Evolutionary conservation across 2,113 vertebrate genomes (phyloP).

Genomic region (Caranx ignobilis): DNA sequence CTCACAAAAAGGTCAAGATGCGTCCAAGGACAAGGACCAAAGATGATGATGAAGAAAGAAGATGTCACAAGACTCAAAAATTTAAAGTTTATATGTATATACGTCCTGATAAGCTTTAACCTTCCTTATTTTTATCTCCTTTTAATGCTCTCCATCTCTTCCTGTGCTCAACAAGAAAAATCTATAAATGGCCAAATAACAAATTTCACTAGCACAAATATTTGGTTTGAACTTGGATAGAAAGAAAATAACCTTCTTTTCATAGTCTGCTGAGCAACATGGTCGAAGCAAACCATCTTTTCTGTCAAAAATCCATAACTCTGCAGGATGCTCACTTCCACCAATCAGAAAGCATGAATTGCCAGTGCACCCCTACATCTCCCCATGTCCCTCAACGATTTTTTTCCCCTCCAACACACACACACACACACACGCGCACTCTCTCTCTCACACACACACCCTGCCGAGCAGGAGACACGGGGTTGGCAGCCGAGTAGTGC

Average conservation of each 20-base stretch:
- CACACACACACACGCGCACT: constrained; percentile 23
- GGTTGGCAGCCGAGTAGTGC: constrained; percentile 63
- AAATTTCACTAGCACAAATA: constrained; percentile 39
- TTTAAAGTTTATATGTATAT: no score
- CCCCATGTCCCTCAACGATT: constrained; percentile 67
- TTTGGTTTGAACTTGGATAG: constrained; percentile 49
- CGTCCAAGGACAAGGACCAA: background rate
- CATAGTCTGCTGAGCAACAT: constrained; percentile 65
- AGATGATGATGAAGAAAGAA: no score
- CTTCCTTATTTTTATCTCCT: background rate
- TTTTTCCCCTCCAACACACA: constrained; percentile 17
- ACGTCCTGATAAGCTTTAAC: background rate
- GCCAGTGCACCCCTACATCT: constrained; percentile 41
- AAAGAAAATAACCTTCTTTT: constrained; percentile 62
- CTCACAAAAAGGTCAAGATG: background rate
- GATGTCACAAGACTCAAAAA: background rate
- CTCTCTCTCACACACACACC: constrained; percentile 35
- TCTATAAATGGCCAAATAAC: constrained; percentile 42
- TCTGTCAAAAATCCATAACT: constrained; percentile 75
- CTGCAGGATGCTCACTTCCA: constrained; percentile 64
- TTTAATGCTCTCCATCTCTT: background rate
- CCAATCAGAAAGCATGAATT: constrained; percentile 60
- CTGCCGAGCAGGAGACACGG: constrained; percentile 54
- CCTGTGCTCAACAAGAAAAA: constrained; percentile 12
- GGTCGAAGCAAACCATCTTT: constrained; percentile 72